phyloP scores from a whole-genome alignment of 2,113 vertebrate species.

The Macroglossus sobrinus region DNA sequence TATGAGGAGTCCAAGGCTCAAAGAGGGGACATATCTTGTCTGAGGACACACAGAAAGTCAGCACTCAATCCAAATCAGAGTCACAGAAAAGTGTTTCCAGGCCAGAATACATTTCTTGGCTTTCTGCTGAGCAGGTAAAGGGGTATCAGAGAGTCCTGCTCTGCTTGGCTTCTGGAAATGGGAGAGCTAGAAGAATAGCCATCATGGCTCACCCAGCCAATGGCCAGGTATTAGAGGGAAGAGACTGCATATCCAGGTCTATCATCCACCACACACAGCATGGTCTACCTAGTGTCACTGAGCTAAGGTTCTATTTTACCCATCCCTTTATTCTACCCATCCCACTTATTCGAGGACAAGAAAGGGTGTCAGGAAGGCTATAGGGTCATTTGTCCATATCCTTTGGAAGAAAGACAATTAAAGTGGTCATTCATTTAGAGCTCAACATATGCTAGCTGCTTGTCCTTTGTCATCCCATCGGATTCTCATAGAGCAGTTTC shows the following conservation, averaged over 20 bases:
- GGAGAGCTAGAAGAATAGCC: background rate
- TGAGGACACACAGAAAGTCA: too few relatives aligned
- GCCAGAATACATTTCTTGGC: background rate
- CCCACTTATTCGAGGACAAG: background rate
- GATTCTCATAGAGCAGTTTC: background rate
- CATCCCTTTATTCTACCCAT: background rate
- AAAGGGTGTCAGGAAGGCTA: background rate
- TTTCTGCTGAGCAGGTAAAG: background rate
- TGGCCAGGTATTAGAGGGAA: background rate
- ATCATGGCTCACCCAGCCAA: accelerated
- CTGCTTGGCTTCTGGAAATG: background rate
- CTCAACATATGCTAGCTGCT: background rate
- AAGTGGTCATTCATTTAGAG: background rate
- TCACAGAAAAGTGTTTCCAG: background rate
- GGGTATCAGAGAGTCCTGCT: background rate
- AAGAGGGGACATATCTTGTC: too few relatives aligned
- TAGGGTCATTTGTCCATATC: background rate
- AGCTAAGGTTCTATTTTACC: background rate
- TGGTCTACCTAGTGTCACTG: background rate
- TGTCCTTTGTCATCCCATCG: background rate
- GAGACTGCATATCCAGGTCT: background rate
- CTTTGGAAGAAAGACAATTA: background rate
- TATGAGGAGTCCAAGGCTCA: too few relatives aligned
- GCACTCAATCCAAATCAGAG: background rate
- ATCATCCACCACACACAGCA: accelerated